phyloP scores from a whole-genome alignment of 2,113 vertebrate species.

The Hydrolagus affinis region DNA sequence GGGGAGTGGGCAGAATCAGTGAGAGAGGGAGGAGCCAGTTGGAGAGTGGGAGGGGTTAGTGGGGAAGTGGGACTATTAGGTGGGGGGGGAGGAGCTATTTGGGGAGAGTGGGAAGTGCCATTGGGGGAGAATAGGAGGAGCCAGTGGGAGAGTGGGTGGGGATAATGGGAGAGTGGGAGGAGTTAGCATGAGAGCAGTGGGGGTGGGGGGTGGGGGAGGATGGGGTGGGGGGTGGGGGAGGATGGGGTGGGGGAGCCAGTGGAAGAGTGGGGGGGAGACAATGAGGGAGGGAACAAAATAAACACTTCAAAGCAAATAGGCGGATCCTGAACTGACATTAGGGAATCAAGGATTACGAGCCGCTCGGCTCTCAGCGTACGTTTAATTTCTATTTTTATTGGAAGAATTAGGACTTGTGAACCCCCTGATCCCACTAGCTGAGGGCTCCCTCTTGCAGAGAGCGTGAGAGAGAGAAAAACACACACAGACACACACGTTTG shows the following conservation, averaged over 20 bases:
- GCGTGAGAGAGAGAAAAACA: background rate
- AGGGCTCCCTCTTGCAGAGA: too few species aligned
- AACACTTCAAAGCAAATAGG: background rate
- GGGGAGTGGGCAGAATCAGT: too few species aligned
- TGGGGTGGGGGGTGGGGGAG: too few species aligned
- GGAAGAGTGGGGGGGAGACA: background rate
- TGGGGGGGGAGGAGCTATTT: constrained; percentile 34
- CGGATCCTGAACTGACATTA: background rate
- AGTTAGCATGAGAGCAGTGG: too few species aligned
- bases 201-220: background rate
- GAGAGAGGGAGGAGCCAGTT: background rate
- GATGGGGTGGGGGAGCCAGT: background rate
- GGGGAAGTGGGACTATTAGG: constrained; percentile 36
- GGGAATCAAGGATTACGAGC: background rate
- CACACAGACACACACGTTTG: too few species aligned
- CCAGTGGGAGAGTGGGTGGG: background rate
- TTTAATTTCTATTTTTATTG: background rate
- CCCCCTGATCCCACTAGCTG: too few species aligned
- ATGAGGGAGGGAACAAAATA: background rate
- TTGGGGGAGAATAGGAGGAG: too few species aligned
- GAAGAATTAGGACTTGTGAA: background rate
- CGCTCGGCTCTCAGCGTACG: background rate
- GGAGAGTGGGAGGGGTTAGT: background rate
- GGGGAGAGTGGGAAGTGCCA: background rate
- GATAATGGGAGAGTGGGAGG: constrained; percentile 28